Evolutionary conservation across 2,113 vertebrate genomes (phyloP), one percentile per base, ranked within the genome.

Genomic region (Tetraodon nigroviridis): DNA sequence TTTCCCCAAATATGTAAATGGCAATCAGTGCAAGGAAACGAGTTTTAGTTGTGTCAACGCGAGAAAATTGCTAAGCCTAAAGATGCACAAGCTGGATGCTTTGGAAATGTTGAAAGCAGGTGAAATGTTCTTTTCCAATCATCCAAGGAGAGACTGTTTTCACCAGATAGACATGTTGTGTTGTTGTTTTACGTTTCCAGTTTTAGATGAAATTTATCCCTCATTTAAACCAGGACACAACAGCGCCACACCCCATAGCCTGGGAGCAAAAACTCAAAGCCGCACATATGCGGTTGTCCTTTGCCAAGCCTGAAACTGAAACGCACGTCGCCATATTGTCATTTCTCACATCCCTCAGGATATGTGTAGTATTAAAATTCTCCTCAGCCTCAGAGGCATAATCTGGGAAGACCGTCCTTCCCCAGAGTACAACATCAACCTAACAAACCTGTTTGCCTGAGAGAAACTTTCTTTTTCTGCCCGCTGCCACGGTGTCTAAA

Each of bases 1-100:
- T 90, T 89, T 88, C 71, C 22, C 83, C 78, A 85, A 89, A 90
- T 87, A 88, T 86, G 85, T 87, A 88, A 92, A 90, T 83, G 76
- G 85, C 85, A 89, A 86, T 90, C 87, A 87, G 72, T 83, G 80
- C 58, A 19, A 73, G 78, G 75, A 82, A 88, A 87, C 83, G 76
- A 79, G 66, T 83, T 88, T 84, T 73, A 32, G 13, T 17, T 2
- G 67, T 66, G 67, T 62, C 75, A 84, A 83, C 75, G 76, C 64
- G 56, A 62, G 69, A 58, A 82, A 82, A 84, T 82, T 83, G 77
- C 62, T 78, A 62, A 84, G 70, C 80, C 84, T 70, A 51, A 79
- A 86, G 85, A 81, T 62, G 81, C 48, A n/a, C 58, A 21, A 50
- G 71, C 50, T 5, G 16, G 17, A 18, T 37, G 11, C 11, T 11